These are phyloP conservation scores for Xestobium rufovillosum DNA, from an alignment of 2,888 invertebrate genomes.

Conservation along the genomic window DNA sequence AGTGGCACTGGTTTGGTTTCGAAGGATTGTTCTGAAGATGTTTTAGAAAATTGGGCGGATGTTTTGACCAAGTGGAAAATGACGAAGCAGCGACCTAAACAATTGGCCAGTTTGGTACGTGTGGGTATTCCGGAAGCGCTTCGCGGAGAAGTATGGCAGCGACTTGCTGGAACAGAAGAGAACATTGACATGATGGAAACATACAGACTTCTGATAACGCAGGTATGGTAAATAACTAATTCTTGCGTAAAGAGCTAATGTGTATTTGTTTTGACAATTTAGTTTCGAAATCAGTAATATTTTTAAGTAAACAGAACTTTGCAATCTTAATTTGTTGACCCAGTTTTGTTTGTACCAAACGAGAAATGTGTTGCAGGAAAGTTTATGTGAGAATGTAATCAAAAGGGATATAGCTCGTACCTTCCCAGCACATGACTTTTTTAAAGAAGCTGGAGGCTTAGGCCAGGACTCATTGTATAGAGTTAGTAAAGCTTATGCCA, in stretches of 20 bases:
- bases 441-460: slow-evolving; percentile 88
- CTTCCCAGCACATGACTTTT: slow-evolving; percentile 97
- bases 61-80: slow-evolving; percentile 65
- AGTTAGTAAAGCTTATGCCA: slow-evolving; percentile 95
- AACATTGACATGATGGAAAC: slow-evolving; percentile 82
- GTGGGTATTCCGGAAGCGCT: slow-evolving; percentile 93
- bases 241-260: background rate
- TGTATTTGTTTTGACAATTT: too few relatives aligned
- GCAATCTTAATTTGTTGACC: slow-evolving; percentile 44
- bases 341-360: slow-evolving; percentile 84
- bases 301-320: slow-evolving; percentile 16
- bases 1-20: slow-evolving; percentile 97
- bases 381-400: slow-evolving; percentile 90
- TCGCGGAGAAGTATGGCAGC: slow-evolving; percentile 96
- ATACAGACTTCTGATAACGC: slow-evolving; percentile 86
- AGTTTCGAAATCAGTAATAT: background rate
- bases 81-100: slow-evolving; percentile 70
- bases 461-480: slow-evolving; percentile 95
- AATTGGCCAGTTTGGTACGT: slow-evolving; percentile 69
- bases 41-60: slow-evolving; percentile 89
- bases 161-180: slow-evolving; percentile 81
- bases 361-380: slow-evolving; percentile 88
- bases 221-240: slow-evolving; percentile 49
- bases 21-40: slow-evolving; percentile 90
- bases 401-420: slow-evolving; percentile 95